Percentiles rank a stretch among this genome's conserved stretches.
These are phyloP conservation scores for Gopherus flavomarginatus DNA, from an alignment of 2,113 vertebrate genomes.

Conservation along the genomic window DNA sequence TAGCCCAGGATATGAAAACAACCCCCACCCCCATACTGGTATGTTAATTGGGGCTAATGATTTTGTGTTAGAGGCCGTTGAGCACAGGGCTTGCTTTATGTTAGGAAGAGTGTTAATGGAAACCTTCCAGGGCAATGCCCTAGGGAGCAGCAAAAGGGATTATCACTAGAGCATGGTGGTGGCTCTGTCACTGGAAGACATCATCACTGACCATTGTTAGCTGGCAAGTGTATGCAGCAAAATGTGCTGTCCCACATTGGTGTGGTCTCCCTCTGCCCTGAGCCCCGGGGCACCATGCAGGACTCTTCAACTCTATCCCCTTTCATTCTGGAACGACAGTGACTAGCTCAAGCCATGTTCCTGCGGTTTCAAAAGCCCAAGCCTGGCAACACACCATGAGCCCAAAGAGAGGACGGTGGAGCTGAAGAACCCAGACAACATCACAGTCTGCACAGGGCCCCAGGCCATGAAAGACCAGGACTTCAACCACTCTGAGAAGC, in stretches of 20 bases:
- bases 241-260: not conserved
- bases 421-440: not conserved
- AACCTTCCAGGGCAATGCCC: accelerated
- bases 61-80: accelerated
- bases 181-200: not conserved
- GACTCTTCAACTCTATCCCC: not conserved
- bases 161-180: not conserved
- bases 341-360: not conserved
- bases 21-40: accelerated
- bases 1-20: accelerated
- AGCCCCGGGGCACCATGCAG: accelerated
- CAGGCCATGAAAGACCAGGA: not conserved
- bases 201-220: not conserved
- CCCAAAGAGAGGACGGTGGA: accelerated
- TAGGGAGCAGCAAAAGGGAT: accelerated
- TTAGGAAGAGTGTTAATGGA: not conserved
- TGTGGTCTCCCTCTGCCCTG: not conserved
- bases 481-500: not conserved
- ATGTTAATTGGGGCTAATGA: not conserved
- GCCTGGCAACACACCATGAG: not conserved
- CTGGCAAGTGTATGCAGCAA: accelerated
- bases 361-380: not conserved
- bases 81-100: not conserved
- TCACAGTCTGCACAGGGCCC: not conserved
- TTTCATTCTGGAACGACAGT: not conserved